Conservation (phyloP, 2,888 invertebrate genomes). For the Microchrysa polita region DNA sequence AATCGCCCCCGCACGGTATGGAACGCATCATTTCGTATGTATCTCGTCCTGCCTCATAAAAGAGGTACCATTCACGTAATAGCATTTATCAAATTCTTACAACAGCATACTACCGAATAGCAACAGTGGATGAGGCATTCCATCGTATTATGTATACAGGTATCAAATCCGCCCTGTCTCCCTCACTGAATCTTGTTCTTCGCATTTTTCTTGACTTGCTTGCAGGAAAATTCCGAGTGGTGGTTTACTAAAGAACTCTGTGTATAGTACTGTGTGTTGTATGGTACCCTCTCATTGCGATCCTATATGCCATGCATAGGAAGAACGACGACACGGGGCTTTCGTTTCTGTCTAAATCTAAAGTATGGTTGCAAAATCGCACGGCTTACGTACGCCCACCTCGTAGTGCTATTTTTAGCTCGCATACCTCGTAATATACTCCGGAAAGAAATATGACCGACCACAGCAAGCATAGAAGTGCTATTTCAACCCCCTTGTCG, state of each 20-base stretch:
- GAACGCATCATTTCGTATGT: neutral
- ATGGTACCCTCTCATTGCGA: constrained; percentile 16
- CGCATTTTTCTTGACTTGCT: too few relatives aligned
- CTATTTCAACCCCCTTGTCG: neutral
- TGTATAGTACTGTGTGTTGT: neutral
- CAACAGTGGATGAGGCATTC: neutral
- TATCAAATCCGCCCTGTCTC: constrained; percentile 23
- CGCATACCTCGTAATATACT: constrained; percentile 30
- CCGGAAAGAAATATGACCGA: constrained; percentile 37
- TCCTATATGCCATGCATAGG: neutral
- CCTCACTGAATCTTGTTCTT: constrained; percentile 3
- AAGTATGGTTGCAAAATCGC: constrained; percentile 36
- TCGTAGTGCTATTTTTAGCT: constrained; percentile 40
- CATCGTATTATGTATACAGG: constrained; percentile 17
- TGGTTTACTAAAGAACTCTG: too few relatives aligned
- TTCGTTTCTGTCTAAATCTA: constrained; percentile 22
- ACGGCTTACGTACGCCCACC: constrained; percentile 40
- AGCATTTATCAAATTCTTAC: constrained; percentile 30
- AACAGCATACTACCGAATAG: constrained; percentile 3
- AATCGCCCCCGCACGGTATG: neutral
- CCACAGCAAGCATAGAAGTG: neutral
- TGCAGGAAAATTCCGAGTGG: neutral
- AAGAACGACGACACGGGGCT: constrained; percentile 24
- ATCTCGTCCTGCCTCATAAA: neutral
- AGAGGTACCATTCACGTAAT: constrained; percentile 19